Evolutionary conservation across 2,797 vertebrate genomes (phyloP).

Genomic region (Meda fulgida): DNA sequence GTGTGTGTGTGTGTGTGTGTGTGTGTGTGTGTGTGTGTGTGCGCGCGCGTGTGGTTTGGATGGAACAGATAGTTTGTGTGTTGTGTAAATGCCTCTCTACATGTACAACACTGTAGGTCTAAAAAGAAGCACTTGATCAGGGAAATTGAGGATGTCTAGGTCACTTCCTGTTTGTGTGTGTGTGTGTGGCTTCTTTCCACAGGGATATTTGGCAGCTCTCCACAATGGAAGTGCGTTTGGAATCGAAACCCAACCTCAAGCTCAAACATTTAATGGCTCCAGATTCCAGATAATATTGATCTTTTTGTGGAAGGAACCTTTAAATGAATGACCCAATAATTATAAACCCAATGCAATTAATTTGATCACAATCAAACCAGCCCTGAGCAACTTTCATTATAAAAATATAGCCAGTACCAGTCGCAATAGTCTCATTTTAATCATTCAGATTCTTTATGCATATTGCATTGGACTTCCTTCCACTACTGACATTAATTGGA

Average conservation of each 20-base stretch:
- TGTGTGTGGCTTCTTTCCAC: conserved; percentile 52
- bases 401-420: conserved; percentile 1
- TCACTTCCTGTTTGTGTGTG: conserved; percentile 61
- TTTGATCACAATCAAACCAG: conserved; percentile 63
- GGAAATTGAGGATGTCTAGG: conserved; percentile 53
- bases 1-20: background rate
- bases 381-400: conserved; percentile 49
- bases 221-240: conserved; percentile 48
- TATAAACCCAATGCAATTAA: conserved; percentile 63
- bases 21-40: background rate
- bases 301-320: conserved; percentile 59
- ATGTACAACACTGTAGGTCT: conserved; percentile 6
- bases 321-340: conserved; percentile 60
- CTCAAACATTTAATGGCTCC: conserved; percentile 59
- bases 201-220: conserved; percentile 53
- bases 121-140: conserved; percentile 28
- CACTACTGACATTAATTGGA: background rate
- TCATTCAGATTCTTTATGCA: conserved; percentile 3
- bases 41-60: no score
- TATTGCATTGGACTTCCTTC: conserved; percentile 1
- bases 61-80: conserved; percentile 16
- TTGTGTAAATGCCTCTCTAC: conserved; percentile 13
- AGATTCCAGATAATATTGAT: conserved; percentile 71
- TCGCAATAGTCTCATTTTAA: background rate
- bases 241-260: conserved; percentile 57